phyloP scores from a whole-genome alignment of 2,888 invertebrate genomes.

The Dioctria rufipes region DNA sequence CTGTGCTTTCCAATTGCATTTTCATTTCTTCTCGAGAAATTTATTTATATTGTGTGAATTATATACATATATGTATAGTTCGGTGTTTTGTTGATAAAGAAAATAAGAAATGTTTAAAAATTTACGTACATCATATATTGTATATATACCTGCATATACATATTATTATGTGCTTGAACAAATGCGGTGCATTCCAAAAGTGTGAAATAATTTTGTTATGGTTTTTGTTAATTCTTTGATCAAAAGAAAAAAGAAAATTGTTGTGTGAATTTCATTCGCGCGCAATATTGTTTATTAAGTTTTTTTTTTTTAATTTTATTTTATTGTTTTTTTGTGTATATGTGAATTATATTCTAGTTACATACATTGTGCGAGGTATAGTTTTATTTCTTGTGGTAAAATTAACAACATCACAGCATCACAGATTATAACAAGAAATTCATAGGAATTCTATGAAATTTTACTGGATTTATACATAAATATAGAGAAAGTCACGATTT shows the following conservation, averaged over 20 bases:
- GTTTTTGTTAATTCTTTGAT: background rate
- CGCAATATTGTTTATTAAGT: too few species aligned
- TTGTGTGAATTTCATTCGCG: background rate
- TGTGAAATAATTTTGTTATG: background rate
- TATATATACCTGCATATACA: background rate
- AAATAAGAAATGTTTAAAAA: conserved; percentile 12
- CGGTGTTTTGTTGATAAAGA: background rate
- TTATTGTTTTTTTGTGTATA: too few species aligned
- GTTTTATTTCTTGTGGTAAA: too few species aligned
- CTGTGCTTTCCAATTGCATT: conserved; percentile 34
- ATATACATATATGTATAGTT: background rate
- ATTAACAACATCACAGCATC: too few species aligned
- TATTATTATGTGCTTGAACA: background rate
- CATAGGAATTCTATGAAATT: too few species aligned
- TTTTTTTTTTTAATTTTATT: too few species aligned
- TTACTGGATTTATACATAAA: too few species aligned
- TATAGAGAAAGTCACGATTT: too few species aligned
- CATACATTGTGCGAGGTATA: too few species aligned
- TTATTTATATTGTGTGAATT: conserved; percentile 21
- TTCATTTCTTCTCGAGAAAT: conserved; percentile 31
- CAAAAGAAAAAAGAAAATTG: background rate
- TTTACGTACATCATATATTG: background rate
- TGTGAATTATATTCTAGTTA: too few species aligned
- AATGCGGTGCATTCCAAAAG: background rate
- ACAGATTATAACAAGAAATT: too few species aligned